phyloP scores from a whole-genome alignment of 1,140 invertebrate genomes.

The Eubasilissa regina region DNA sequence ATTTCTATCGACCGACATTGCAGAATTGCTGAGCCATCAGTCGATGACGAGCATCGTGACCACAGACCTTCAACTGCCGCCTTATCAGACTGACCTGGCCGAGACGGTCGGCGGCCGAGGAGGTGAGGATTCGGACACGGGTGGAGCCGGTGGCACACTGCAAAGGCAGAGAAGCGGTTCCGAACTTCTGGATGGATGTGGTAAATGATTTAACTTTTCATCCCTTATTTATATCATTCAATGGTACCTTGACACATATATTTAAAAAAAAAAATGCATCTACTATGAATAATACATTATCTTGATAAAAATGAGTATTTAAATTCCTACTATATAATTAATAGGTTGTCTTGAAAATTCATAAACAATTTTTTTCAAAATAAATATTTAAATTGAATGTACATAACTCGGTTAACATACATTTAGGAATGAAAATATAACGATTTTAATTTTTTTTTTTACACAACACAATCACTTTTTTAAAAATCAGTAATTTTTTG shows the following conservation, averaged over 20 bases:
- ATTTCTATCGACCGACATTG: slow-evolving; percentile 38
- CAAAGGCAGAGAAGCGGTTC: slow-evolving; percentile 57
- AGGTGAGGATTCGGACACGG: slow-evolving; percentile 23
- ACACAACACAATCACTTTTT: no score
- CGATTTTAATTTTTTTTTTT: no score
- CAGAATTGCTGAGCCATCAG: slow-evolving; percentile 66
- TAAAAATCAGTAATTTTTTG: no score
- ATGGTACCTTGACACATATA: background rate
- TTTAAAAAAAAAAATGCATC: no score
- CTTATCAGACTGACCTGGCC: slow-evolving; percentile 13
- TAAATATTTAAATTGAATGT: no score
- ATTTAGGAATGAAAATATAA: no score
- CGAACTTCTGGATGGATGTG: slow-evolving; percentile 57
- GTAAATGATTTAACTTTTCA: background rate
- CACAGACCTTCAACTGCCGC: slow-evolving; percentile 60
- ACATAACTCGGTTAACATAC: no score
- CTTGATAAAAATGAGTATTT: no score
- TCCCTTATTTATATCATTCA: background rate
- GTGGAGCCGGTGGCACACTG: slow-evolving; percentile 49
- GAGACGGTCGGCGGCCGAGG: background rate
- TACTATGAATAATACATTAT: no score
- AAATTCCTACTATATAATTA: no score
- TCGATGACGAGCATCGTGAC: slow-evolving; percentile 63
- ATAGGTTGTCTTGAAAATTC: no score
- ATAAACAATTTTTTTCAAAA: no score